These are phyloP conservation scores for Smittia aterrima DNA, from an alignment of 2,888 invertebrate genomes.

Conservation along the genomic window DNA sequence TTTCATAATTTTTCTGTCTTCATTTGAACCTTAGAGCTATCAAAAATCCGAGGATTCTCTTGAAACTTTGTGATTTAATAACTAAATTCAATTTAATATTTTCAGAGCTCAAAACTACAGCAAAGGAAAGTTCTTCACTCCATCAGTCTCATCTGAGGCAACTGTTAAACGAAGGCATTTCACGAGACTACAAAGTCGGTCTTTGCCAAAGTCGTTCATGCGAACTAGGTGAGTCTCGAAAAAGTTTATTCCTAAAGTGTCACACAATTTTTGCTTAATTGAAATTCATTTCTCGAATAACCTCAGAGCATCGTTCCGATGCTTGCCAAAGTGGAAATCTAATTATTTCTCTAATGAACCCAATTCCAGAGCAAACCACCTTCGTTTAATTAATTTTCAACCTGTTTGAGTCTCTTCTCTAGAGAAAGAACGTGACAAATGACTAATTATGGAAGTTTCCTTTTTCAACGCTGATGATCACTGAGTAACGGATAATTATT, in stretches of 20 bases:
- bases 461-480: no score
- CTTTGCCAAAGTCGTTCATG: constrained; percentile 43
- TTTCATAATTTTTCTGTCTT: no score
- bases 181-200: constrained; percentile 41
- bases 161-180: constrained; percentile 7
- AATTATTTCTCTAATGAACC: background rate
- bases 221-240: constrained; percentile 42
- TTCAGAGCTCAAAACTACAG: constrained; percentile 17
- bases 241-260: background rate
- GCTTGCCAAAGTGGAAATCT: background rate
- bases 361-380: background rate
- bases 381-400: background rate
- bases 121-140: constrained; percentile 33
- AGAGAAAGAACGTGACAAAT: background rate
- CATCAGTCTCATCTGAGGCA: background rate
- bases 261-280: constrained; percentile 13
- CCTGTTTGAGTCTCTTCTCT: background rate
- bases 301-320: background rate
- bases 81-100: background rate
- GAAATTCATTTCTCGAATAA: background rate
- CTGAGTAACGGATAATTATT: no score
- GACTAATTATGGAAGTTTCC: background rate
- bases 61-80: no score
- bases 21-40: no score
- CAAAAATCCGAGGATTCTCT: no score